Conservation (phyloP, 2,888 invertebrate species). For the Litoditis marina region DNA sequence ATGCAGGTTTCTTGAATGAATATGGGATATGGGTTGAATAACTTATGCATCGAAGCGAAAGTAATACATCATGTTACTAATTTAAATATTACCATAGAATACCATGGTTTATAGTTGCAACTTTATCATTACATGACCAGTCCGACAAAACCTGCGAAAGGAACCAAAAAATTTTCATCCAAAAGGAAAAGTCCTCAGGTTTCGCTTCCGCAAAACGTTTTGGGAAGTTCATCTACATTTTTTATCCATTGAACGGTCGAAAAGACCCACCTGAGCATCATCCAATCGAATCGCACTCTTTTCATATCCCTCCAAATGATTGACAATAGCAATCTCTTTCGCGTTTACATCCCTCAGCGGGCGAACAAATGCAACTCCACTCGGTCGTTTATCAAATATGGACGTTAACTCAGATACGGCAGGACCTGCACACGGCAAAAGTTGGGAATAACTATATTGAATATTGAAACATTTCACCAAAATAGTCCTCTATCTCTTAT, state of each 20-base stretch:
- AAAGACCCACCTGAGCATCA: neutral
- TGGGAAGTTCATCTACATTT: too few species aligned
- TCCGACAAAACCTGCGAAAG: too few species aligned
- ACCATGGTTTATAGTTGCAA: too few species aligned
- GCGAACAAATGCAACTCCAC: slow-evolving; percentile 28
- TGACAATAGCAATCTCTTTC: slow-evolving; percentile 37
- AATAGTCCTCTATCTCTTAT: too few species aligned
- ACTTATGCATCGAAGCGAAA: neutral
- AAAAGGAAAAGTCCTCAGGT: too few species aligned
- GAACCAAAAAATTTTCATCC: neutral
- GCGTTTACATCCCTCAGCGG: slow-evolving; percentile 40
- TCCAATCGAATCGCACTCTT: slow-evolving; percentile 18
- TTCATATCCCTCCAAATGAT: slow-evolving; percentile 26
- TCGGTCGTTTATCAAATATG: slow-evolving; percentile 33
- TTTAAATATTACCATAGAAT: too few species aligned
- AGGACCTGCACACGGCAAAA: slow-evolving; percentile 28
- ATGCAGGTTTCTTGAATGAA: slow-evolving; percentile 2
- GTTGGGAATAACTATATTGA: too few species aligned
- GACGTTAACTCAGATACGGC: slow-evolving; percentile 23
- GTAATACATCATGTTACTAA: neutral
- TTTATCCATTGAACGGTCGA: too few species aligned
- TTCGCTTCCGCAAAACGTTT: too few species aligned
- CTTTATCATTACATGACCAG: too few species aligned
- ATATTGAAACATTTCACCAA: too few species aligned
- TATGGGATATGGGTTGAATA: neutral